phyloP scores from a whole-genome alignment of 2,888 invertebrate genomes.

The Andrena camellia region DNA sequence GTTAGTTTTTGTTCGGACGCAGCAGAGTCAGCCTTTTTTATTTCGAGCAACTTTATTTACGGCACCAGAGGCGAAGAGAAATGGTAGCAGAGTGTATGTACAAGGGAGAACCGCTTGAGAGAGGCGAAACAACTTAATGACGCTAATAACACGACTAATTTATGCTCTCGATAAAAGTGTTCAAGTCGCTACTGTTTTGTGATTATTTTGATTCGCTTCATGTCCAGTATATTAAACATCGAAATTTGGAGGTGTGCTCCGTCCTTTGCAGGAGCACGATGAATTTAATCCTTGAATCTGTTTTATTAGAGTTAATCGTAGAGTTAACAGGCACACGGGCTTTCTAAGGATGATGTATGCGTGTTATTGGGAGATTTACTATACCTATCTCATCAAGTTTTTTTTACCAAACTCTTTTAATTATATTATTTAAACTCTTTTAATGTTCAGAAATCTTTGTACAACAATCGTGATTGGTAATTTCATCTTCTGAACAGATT shows the following conservation, averaged over 20 bases:
- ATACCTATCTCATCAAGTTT: neutral
- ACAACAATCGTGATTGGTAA: too few species aligned
- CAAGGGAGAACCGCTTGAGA: neutral
- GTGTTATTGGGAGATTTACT: neutral
- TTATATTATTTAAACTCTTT: too few species aligned
- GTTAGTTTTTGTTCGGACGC: constrained; percentile 21
- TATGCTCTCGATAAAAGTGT: constrained; percentile 51
- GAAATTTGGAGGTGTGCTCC: neutral
- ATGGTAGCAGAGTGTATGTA: constrained; percentile 29
- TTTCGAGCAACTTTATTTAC: constrained; percentile 58
- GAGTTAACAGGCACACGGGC: neutral
- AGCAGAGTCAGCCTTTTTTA: constrained; percentile 40
- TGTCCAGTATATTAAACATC: constrained; percentile 5
- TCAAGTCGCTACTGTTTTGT: neutral
- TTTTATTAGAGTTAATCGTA: constrained; percentile 15
- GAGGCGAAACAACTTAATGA: constrained; percentile 60
- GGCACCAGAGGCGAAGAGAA: constrained; percentile 38
- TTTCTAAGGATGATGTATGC: neutral
- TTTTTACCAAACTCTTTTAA: too few species aligned
- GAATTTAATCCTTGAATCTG: constrained; percentile 21
- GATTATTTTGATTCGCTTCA: constrained; percentile 46
- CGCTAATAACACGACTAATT: constrained; percentile 62
- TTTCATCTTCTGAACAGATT: too few species aligned
- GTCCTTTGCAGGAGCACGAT: constrained; percentile 4
- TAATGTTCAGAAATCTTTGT: too few species aligned